Base-by-base conservation (phyloP, 1,140 invertebrate species). In the Piezodorus guildinii region DNA sequence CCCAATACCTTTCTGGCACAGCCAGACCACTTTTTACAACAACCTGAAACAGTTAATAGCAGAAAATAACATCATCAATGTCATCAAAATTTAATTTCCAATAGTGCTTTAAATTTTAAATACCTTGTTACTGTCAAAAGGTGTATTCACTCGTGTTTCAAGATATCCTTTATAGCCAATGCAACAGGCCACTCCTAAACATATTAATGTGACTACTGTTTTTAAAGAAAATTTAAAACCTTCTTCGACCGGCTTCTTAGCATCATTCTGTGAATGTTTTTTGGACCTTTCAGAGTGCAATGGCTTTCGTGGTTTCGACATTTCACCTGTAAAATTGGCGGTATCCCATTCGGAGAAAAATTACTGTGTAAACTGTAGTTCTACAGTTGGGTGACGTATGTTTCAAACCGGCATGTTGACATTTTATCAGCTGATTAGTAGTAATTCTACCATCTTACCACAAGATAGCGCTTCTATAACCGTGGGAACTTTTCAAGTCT, bases 1-100 rank as follows among this genome's bases (percentile, higher is more conserved):
- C 94, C 95, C 95, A 98, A 76, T 89, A 97, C 66, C 85, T 81
- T 6, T 90, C 85, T 2, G 89, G 85, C 19, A 87, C 82, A 59
- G 85, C 80, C 44, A 88, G 71, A 0, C 88, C 85, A 54, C 81
- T 78, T 66, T 79, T 77, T 51, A 78, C 71, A 2, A 92, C 85
- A 60, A 89, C 80, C 84, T 87, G 70, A 46, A 78, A 76, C 62
- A 59, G 17, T 21, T 9, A 52, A 16, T 52, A 9, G 1, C 2
- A 59, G 25, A 5, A 6, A 34, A 34, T 17, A 25, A 27, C 17
- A 59, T 59, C 27, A 27, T 30, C 27, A 15, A 21, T 21, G 3
- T 60, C 27, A 60, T 2, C 30, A 60, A 2, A 59, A 34, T 10
- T 10, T 39, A 10, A 4, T 6, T 39, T 8, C 12, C 2, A 39